phyloP scores from a whole-genome alignment of 2,888 invertebrate genomes.

The Bellardia bayeri region DNA sequence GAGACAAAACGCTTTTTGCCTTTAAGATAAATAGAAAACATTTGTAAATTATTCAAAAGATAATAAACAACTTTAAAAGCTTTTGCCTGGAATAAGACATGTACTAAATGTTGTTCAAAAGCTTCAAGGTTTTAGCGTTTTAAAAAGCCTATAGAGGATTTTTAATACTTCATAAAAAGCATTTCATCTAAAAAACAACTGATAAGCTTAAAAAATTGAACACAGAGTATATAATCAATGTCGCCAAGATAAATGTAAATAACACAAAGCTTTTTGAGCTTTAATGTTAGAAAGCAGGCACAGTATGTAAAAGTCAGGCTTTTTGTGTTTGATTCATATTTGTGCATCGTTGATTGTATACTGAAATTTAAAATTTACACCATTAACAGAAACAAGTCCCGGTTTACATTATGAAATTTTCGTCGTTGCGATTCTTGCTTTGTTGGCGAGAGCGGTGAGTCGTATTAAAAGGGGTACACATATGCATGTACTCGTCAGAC shows the following conservation, averaged over 20 bases:
- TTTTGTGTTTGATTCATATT: too few species aligned
- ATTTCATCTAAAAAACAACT: neutral
- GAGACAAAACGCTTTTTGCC: neutral
- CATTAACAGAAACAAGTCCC: too few species aligned
- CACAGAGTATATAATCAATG: too few species aligned
- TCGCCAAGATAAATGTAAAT: neutral
- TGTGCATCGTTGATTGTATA: too few species aligned
- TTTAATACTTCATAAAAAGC: neutral
- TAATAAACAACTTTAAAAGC: neutral
- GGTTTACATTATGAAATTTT: too few species aligned
- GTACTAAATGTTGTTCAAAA: neutral
- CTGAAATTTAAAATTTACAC: too few species aligned
- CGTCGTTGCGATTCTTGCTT: too few species aligned
- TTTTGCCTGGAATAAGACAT: neutral
- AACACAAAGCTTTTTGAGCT: neutral
- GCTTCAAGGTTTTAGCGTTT: neutral
- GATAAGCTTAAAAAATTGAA: neutral
- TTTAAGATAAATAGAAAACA: slow-evolving; percentile 28
- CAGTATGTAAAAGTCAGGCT: too few species aligned
- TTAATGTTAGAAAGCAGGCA: too few species aligned
- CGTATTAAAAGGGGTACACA: too few species aligned
- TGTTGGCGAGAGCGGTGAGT: too few species aligned
- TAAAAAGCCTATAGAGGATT: slow-evolving; percentile 4
- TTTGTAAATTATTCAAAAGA: neutral
- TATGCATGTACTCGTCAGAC: too few species aligned